phyloP scores from a whole-genome alignment of 2,888 invertebrate genomes.

The Epistrophe eligans region DNA sequence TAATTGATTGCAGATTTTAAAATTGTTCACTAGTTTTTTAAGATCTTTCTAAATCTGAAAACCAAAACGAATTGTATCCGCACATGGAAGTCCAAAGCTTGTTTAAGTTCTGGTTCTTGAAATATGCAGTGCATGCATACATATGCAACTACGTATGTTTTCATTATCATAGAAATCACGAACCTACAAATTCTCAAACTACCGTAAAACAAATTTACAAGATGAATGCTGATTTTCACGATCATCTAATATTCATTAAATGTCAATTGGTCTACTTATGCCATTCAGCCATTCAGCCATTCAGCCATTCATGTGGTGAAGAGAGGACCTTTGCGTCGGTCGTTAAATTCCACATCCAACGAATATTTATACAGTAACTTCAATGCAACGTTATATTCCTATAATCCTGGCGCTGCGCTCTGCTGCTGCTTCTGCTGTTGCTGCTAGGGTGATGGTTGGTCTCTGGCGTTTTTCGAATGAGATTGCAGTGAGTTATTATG shows the following conservation, averaged over 20 bases:
- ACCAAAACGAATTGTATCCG: too few species aligned
- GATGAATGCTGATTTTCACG: slow-evolving; percentile 11
- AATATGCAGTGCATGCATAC: too few species aligned
- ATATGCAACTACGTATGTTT: too few species aligned
- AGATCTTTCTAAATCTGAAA: too few species aligned
- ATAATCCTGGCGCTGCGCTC: not conserved
- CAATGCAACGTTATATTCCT: not conserved
- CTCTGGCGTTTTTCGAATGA: slow-evolving; percentile 2
- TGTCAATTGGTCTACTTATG: slow-evolving; percentile 30
- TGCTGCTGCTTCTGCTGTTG: not conserved
- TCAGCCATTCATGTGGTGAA: slow-evolving; percentile 16
- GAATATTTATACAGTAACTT: not conserved
- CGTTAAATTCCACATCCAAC: not conserved
- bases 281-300: too few species aligned
- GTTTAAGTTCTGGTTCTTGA: too few species aligned
- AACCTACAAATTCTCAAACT: not conserved
- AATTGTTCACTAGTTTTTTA: too few species aligned
- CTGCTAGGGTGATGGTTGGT: too few species aligned
- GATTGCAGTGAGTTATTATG: slow-evolving; percentile 23
- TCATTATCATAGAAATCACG: not conserved
- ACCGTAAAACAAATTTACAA: slow-evolving; percentile 5
- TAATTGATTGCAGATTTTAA: too few species aligned
- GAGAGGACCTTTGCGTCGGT: not conserved
- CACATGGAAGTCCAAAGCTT: too few species aligned
- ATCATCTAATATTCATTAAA: slow-evolving; percentile 25